Conservation (phyloP, 1,140 invertebrate genomes). For the Sycophila sp. region DNA sequence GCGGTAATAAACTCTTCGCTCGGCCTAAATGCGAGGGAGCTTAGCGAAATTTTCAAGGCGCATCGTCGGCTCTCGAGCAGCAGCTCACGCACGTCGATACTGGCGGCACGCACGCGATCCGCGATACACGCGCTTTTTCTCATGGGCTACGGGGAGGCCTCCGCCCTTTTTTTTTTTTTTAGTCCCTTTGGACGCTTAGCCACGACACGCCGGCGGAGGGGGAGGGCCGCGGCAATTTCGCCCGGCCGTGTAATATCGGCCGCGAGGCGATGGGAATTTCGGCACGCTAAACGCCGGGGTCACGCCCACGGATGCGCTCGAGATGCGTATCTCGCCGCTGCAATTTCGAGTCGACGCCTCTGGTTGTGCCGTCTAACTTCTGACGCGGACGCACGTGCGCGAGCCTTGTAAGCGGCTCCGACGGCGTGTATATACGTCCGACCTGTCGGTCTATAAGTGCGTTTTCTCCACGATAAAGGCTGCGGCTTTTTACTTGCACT, state of each 20-base stretch:
- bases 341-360: constrained; percentile 28
- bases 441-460: too few relatives aligned
- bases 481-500: too few relatives aligned
- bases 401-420: too few relatives aligned
- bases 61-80: background rate
- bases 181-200: background rate
- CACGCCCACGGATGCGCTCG: constrained; percentile 10
- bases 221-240: constrained; percentile 10
- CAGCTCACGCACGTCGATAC: background rate
- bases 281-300: constrained; percentile 17
- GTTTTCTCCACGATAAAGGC: too few relatives aligned
- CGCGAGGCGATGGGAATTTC: constrained; percentile 16
- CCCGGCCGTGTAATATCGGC: background rate
- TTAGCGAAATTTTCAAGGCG: background rate
- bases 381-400: too few relatives aligned
- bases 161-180: background rate
- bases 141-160: too few relatives aligned
- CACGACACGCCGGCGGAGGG: background rate
- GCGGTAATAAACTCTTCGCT: background rate
- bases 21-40: background rate
- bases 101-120: too few relatives aligned
- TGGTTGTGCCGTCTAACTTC: too few relatives aligned
- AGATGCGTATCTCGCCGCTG: constrained; percentile 19
- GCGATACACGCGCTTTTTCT: background rate
- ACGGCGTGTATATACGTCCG: too few relatives aligned